A percentile compares a stretch with the other conserved stretches of the same genome.
phyloP scores from a whole-genome alignment of 2,797 vertebrate genomes.

The Pangasius krempfi region DNA sequence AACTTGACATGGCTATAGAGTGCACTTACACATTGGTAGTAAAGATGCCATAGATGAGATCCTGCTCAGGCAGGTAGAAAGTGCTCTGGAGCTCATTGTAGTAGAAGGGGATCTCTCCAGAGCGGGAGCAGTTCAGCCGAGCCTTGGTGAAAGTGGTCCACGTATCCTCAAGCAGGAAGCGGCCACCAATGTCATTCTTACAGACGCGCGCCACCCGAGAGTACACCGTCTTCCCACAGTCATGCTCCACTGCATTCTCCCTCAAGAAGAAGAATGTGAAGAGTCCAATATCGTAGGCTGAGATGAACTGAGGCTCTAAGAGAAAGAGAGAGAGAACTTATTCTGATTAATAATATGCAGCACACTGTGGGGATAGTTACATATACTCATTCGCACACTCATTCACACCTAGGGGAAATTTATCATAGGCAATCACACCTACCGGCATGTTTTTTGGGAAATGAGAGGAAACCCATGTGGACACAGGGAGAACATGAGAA shows the following conservation, averaged over 20 bases:
- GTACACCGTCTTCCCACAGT: constrained; percentile 94
- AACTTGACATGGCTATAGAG: background rate
- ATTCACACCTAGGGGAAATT: background rate
- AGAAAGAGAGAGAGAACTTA: background rate
- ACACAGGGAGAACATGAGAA: background rate
- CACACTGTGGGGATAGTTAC: background rate
- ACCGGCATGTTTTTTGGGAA: background rate
- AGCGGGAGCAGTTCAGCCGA: constrained; percentile 93
- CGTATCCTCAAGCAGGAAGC: constrained; percentile 95
- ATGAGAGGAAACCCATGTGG: background rate
- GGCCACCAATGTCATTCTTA: constrained; percentile 94
- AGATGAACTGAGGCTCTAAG: constrained; percentile 95
- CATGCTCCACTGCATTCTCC: constrained; percentile 94
- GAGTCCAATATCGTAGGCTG: constrained; percentile 92
- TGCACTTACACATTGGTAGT: constrained; percentile 95
- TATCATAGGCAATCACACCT: background rate
- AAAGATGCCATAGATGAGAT: constrained; percentile 96
- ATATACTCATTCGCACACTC: background rate
- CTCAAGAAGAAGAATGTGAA: constrained; percentile 97
- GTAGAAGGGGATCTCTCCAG: constrained; percentile 96
- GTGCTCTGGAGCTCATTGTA: constrained; percentile 98
- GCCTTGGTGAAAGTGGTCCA: constrained; percentile 99
- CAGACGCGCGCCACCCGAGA: constrained; percentile 95
- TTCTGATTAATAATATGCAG: background rate
- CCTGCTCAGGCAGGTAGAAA: constrained; percentile 94